These are phyloP conservation scores for Pristis pectinata DNA, from an alignment of 2,797 vertebrate species.

Conservation along the genomic window DNA sequence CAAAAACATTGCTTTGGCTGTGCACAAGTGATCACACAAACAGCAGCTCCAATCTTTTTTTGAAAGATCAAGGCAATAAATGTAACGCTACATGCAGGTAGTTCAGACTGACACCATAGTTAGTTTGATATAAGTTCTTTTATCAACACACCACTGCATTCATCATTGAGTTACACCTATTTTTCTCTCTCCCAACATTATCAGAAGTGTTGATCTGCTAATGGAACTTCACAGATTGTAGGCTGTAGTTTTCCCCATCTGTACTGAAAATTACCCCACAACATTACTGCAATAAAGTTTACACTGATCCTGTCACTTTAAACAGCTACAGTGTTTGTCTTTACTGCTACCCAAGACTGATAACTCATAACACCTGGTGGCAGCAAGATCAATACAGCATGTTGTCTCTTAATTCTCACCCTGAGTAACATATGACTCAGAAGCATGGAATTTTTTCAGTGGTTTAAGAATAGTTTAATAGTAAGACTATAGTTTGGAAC, in stretches of 20 bases:
- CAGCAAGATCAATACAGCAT: not conserved
- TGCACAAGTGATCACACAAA: not conserved
- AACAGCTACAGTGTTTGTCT: not conserved
- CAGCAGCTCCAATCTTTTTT: not conserved
- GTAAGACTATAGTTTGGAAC: not conserved
- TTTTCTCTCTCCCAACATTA: not conserved
- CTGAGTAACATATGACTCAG: not conserved
- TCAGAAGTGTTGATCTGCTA: not conserved
- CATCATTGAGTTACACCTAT: constrained; percentile 1
- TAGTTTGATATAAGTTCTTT: not conserved
- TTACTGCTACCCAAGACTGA: not conserved
- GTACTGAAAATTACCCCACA: not conserved
- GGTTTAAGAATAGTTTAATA: not conserved
- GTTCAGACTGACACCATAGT: not conserved
- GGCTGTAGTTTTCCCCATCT: constrained; percentile 13
- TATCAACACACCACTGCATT: not conserved
- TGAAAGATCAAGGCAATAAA: not conserved
- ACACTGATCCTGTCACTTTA: constrained; percentile 8
- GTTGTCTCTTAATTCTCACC: not conserved
- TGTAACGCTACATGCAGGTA: not conserved
- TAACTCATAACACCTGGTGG: not conserved
- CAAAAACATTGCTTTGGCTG: not conserved
- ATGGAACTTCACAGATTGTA: constrained; percentile 23
- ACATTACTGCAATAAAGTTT: not conserved
- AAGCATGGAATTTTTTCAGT: not conserved